Base-by-base conservation (phyloP, 2,797 vertebrate genomes). In the Mus spretus region DNA sequence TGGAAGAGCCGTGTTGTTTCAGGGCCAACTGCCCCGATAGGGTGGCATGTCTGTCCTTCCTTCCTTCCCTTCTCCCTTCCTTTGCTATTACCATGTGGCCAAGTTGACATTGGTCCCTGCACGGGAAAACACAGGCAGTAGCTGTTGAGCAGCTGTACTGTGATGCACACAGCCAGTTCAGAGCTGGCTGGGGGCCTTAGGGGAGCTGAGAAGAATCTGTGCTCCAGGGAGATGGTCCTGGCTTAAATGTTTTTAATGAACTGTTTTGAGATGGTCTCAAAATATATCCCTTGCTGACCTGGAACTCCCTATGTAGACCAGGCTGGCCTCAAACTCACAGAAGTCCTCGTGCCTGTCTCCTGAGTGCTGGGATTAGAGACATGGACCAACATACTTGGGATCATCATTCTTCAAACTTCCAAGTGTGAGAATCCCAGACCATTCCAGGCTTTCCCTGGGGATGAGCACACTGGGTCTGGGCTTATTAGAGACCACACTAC, bases 191-290 rank as follows among this genome's bases (percentile, higher is more conserved):
- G 24, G 55, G 20, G 7, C 22, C 11, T 70, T 47, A n/a, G 14
- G 9, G 55, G 55, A 17, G 55, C 14, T 17, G 14, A 55, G 14
- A 55, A 55, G 53, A 55, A 55, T 3, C 53, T 55, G 14, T 17
- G 15, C 14, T 55, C 55, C 55, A 17, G 17, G 83, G 53, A 89
- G 14, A 14, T 59, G 26, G 20, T 61, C 75, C 67, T n/a, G 44
- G 59, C 47, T 50, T 88, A 65, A 90, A 14, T 79, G 74, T 90
- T 88, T 74, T 74, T 28, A 87, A n/a, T n/a, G 31, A 12, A 63
- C 34, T 85, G n/a, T 53, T 85, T 85, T 85, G 44, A 85, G 61
- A 34, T 13, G 31, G 31, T 24, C 47, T 70, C 83, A 53, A 40
- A n/a, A 67, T 47, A 44, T 65, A 47, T 67, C 19, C 40, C 31